Base-by-base conservation (phyloP, 2,888 invertebrate species). In the Pachycephus smyrnensis region DNA sequence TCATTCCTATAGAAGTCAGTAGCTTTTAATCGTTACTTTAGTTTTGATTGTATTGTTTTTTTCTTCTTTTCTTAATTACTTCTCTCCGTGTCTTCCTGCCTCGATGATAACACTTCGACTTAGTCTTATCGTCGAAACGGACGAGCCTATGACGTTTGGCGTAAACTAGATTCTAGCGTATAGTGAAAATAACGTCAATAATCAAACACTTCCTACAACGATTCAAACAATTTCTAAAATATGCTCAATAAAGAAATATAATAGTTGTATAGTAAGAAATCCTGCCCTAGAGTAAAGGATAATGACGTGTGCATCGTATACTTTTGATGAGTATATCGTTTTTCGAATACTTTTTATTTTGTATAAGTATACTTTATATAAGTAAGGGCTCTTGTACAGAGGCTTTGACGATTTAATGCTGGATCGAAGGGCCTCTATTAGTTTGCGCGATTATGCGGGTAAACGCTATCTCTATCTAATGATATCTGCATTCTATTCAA, bases 161-260 rank as follows among this genome's bases (percentile, higher is more conserved):
- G 73, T 79, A 73, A 80, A 32, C 84, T 85, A 83, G 84, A 79
- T 84, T 84, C 83, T 86, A 84, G 88, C 88, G 89, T 90, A 90
- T 88, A 89, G 89, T 89, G 76, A 83, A 86, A 88, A 89, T 88
- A 85, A 85, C 84, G 86, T 89, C 87, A 87, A 89, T 89, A 86
- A 90, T 89, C 85, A 85, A 87, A 88, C 81, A 90, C 90, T 90
- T 90, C 89, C 89, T 89, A 89, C 89, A 90, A 90, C 90, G 89
- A 90, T 86, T 89, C 86, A 84, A 89, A 90, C 87, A 87, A 89
- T 90, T 90, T 90, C 89, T 90, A 90, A 90, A 90, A 89, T 88
- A 88, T 89, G 89, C 90, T 90, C 89, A 90, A 90, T 89, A 88
- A 88, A 84, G 85, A 85, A 86, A 86, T 87, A 84, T 87, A 89